A percentile compares a stretch with the other conserved stretches of the same genome.
These are phyloP conservation scores for Coptodon bakossiorum DNA, from an alignment of 2,113 vertebrate genomes.

Conservation along the genomic window DNA sequence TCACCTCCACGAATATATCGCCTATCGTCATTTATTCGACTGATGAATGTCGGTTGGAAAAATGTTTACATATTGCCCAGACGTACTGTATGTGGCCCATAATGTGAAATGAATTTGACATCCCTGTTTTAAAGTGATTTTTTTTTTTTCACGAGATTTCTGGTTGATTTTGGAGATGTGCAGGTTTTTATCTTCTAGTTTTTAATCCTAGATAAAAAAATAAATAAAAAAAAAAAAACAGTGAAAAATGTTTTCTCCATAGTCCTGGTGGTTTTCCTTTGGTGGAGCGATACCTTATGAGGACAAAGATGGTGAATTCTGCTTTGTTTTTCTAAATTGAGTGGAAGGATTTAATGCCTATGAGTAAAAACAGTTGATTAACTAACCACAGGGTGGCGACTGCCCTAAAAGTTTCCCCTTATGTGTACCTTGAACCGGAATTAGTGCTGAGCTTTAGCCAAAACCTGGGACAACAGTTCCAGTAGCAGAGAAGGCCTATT, in stretches of 20 bases:
- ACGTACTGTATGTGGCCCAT: not conserved
- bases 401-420: not conserved
- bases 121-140: not conserved
- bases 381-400: not conserved
- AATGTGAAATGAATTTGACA: not conserved
- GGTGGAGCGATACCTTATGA: not conserved
- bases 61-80: not conserved
- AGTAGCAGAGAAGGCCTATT: not conserved
- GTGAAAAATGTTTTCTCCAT: not conserved
- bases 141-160: not conserved
- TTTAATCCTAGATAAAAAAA: not conserved
- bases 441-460: not conserved
- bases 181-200: not conserved
- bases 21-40: accelerated
- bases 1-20: accelerated
- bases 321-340: not conserved
- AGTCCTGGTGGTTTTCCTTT: not conserved
- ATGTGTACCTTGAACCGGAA: accelerated
- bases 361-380: not conserved
- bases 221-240: accelerated
- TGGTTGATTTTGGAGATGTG: not conserved
- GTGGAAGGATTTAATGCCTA: not conserved
- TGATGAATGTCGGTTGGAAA: not conserved
- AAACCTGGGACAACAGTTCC: not conserved
- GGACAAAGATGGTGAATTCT: not conserved